phyloP scores from a whole-genome alignment of 2,888 invertebrate genomes.

The Ceratothoa steindachneri region DNA sequence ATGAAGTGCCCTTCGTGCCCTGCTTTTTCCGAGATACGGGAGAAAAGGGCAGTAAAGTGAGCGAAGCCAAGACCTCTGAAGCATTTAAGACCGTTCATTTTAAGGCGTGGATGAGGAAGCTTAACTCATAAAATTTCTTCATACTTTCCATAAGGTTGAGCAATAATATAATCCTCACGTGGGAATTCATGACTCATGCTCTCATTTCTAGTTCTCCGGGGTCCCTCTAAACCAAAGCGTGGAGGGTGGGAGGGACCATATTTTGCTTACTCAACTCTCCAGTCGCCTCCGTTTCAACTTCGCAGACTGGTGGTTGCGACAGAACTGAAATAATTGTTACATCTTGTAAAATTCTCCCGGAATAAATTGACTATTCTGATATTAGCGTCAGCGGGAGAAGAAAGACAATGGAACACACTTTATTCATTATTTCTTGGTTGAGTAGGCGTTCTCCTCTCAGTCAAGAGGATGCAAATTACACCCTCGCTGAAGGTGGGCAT shows the following conservation, averaged over 20 bases:
- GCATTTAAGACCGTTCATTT: too few relatives aligned
- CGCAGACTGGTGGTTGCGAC: background rate
- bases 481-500: background rate
- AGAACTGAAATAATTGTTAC: slow-evolving; percentile 43
- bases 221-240: background rate
- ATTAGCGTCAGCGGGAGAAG: slow-evolving; percentile 43
- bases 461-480: too few relatives aligned
- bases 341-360: slow-evolving; percentile 43
- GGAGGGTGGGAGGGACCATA: background rate
- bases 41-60: too few relatives aligned
- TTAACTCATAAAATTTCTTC: background rate
- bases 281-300: background rate
- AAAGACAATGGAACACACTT: slow-evolving; percentile 47
- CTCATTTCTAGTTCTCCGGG: background rate
- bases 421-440: slow-evolving; percentile 43
- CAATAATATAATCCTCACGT: background rate
- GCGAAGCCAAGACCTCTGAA: too few relatives aligned
- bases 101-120: too few relatives aligned
- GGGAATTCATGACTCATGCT: background rate
- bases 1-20: too few relatives aligned
- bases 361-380: slow-evolving; percentile 47
- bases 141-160: background rate
- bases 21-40: too few relatives aligned
- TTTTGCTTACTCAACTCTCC: background rate
- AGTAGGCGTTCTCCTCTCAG: slow-evolving; percentile 21